Conservation (phyloP, 2,888 invertebrate species). For the Pandemis cinnamomeana region DNA sequence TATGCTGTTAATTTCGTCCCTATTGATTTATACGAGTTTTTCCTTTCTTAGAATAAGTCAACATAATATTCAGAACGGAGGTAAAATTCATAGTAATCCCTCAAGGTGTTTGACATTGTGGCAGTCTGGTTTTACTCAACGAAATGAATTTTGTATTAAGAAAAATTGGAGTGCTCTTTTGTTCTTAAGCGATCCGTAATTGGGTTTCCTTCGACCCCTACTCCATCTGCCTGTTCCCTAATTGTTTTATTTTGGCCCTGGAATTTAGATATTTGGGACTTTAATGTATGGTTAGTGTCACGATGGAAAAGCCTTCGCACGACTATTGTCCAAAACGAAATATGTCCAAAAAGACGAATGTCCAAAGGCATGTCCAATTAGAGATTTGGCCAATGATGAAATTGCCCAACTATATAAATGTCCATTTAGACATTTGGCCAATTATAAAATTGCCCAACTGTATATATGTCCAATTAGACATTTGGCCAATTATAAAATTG, state of each 20-base stretch:
- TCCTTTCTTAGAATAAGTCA: conserved; percentile 4
- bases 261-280: not conserved
- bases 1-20: not conserved
- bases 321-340: too few relatives aligned
- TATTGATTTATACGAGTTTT: not conserved
- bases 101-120: conserved; percentile 7
- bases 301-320: too few relatives aligned
- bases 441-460: too few relatives aligned
- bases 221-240: conserved; percentile 17
- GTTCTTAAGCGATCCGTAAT: conserved; percentile 16
- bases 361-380: too few relatives aligned
- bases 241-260: conserved; percentile 11
- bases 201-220: conserved; percentile 8
- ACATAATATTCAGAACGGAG: conserved; percentile 2
- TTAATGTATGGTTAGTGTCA: not conserved
- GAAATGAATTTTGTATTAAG: conserved; percentile 32
- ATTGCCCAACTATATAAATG: too few relatives aligned
- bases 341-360: too few relatives aligned
- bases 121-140: conserved; percentile 8
- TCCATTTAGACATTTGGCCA: too few relatives aligned
- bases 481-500: too few relatives aligned
- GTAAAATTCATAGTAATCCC: conserved; percentile 2
- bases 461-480: too few relatives aligned
- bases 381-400: too few relatives aligned
- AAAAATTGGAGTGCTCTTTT: conserved; percentile 24